These are phyloP conservation scores for Siniperca knerii DNA, from an alignment of 2,113 vertebrate genomes.

Conservation along the genomic window DNA sequence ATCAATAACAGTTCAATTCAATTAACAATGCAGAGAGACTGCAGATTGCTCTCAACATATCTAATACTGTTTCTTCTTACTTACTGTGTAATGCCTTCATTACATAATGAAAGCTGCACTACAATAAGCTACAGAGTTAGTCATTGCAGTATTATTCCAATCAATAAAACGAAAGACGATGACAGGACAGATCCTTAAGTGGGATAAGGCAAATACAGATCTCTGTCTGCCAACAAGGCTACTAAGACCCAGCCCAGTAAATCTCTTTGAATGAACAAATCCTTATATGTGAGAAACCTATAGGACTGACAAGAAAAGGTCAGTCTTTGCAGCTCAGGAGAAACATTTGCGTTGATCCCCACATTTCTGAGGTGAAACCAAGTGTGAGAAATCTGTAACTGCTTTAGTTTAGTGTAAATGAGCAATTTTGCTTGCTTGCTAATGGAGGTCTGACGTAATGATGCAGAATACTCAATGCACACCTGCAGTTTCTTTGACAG, in stretches of 20 bases:
- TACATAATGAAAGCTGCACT: slow-evolving; percentile 13
- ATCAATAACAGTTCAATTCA: slow-evolving; percentile 45
- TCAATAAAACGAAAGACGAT: slow-evolving; percentile 54
- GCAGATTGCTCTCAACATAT: slow-evolving; percentile 13
- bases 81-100: slow-evolving; percentile 6
- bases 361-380: slow-evolving; percentile 24
- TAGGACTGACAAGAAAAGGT: not conserved
- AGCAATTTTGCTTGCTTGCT: not conserved
- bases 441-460: slow-evolving; percentile 11
- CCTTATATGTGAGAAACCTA: not conserved
- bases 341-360: slow-evolving; percentile 4
- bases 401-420: slow-evolving; percentile 37
- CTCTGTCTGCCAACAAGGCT: not conserved
- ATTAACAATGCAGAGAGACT: slow-evolving; percentile 30
- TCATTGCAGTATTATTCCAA: slow-evolving; percentile 17
- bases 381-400: slow-evolving; percentile 23
- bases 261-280: slow-evolving; percentile 8
- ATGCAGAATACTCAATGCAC: slow-evolving; percentile 24
- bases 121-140: not conserved
- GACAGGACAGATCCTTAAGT: slow-evolving; percentile 25
- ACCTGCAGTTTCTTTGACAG: slow-evolving; percentile 12
- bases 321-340: not conserved
- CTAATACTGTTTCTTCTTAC: not conserved
- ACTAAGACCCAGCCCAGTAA: not conserved
- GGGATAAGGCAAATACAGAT: slow-evolving; percentile 25